Evolutionary conservation across 2,888 invertebrate genomes (phyloP).

Genomic region (Coelopa pilipes): DNA sequence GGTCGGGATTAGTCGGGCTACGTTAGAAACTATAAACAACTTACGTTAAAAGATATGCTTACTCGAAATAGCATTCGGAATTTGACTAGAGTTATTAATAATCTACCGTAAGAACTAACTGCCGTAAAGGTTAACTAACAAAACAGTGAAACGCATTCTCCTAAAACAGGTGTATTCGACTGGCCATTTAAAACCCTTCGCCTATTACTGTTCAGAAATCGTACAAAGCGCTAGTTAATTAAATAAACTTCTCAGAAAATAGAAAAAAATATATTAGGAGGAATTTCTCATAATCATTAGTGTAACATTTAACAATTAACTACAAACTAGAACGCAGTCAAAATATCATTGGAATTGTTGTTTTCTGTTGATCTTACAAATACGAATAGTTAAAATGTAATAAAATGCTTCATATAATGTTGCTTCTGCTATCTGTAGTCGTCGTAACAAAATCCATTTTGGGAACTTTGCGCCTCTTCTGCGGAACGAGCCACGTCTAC

Average conservation of each 20-base stretch:
- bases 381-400: background rate
- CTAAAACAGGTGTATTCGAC: slow-evolving; percentile 7
- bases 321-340: slow-evolving; percentile 56
- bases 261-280: slow-evolving; percentile 4
- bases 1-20: background rate
- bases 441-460: background rate
- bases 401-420: slow-evolving; percentile 3
- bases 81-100: slow-evolving; percentile 32
- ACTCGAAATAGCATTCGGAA: slow-evolving; percentile 26
- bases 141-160: slow-evolving; percentile 6
- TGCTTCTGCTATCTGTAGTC: background rate
- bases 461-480: background rate
- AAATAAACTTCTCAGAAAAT: background rate
- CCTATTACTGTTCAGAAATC: slow-evolving; percentile 4
- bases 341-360: slow-evolving; percentile 57
- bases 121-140: background rate
- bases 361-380: background rate
- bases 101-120: slow-evolving; percentile 18
- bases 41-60: background rate
- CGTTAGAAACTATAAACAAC: background rate
- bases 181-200: background rate
- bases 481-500: slow-evolving; percentile 14
- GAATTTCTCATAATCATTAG: background rate
- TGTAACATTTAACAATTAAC: slow-evolving; percentile 30
- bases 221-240: background rate